Evolutionary conservation across 2,888 invertebrate species (phyloP), one percentile per base, ranked within the genome.

Genomic region (Stenoptilia bipunctidactyla): DNA sequence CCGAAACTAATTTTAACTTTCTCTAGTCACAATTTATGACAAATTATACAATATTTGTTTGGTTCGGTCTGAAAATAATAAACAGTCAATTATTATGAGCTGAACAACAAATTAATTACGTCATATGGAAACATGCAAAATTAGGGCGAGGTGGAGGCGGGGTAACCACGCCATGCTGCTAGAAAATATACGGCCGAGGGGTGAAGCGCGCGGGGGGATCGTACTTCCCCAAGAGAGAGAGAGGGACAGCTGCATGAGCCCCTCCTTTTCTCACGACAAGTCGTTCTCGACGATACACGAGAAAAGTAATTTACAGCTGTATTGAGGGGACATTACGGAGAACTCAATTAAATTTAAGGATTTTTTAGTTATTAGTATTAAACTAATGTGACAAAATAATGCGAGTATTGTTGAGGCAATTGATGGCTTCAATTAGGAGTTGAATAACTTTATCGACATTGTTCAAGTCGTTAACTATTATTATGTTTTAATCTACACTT

Each of bases 61-160:
- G n/a, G n/a, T n/a, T n/a, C n/a, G n/a, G n/a, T n/a, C n/a, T n/a
- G n/a, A n/a, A n/a, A n/a, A n/a, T n/a, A n/a, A n/a, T n/a, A n/a
- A n/a, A n/a, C n/a, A n/a, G n/a, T n/a, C n/a, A n/a, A n/a, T n/a
- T n/a, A n/a, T n/a, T n/a, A n/a, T n/a, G n/a, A 25, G 9, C 9
- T 25, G 25, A 5, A 25, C 25, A 25, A 25, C 5, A 30, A n/a
- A 30, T n/a, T 8, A 8, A n/a, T 30, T 12, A n/a, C 77, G 73
- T 30, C 30, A 30, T n/a, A 58, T 79, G 82, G 76, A 75, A 67
- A 76, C 74, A 43, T 36, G 45, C 57, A 45, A 46, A 49, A 50
- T 54, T 57, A 40, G 62, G 71, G 71, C 64, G 69, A 71, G 69
- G 69, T 66, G 66, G 71, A 63, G 79, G 75, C 72, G 76, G 77